Conservation (phyloP, 2,113 vertebrate species). For the Charina bottae region DNA sequence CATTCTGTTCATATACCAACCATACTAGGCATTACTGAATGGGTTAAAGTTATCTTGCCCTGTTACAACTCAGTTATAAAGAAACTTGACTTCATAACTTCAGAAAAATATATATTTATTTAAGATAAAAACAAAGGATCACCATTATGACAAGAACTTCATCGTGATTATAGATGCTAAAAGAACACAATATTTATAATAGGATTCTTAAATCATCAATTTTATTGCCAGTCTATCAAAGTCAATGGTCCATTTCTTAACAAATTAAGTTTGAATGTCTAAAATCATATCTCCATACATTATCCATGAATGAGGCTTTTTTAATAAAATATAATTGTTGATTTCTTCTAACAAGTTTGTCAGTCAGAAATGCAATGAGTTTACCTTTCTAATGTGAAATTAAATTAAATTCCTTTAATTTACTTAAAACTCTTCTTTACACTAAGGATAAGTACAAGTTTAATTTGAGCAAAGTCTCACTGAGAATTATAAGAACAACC, state of each 20-base stretch:
- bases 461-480: neutral
- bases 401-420: neutral
- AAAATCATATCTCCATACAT: neutral
- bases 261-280: neutral
- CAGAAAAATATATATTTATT: neutral
- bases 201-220: neutral
- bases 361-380: neutral
- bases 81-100: neutral
- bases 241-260: neutral
- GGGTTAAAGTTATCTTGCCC: neutral
- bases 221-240: constrained; percentile 6
- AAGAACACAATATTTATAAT: neutral
- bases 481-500: neutral
- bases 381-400: constrained; percentile 18
- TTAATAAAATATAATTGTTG: constrained; percentile 16
- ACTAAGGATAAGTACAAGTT: neutral
- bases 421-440: neutral
- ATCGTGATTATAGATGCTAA: neutral
- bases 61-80: neutral
- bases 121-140: neutral
- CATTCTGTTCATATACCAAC: neutral
- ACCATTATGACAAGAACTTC: neutral
- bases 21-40: neutral
- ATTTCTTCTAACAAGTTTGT: neutral
- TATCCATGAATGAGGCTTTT: neutral